Percentiles rank a stretch among this genome's conserved stretches.
Evolutionary conservation across 2,797 vertebrate genomes (phyloP).

Genomic region (Hoplostethus atlanticus): DNA sequence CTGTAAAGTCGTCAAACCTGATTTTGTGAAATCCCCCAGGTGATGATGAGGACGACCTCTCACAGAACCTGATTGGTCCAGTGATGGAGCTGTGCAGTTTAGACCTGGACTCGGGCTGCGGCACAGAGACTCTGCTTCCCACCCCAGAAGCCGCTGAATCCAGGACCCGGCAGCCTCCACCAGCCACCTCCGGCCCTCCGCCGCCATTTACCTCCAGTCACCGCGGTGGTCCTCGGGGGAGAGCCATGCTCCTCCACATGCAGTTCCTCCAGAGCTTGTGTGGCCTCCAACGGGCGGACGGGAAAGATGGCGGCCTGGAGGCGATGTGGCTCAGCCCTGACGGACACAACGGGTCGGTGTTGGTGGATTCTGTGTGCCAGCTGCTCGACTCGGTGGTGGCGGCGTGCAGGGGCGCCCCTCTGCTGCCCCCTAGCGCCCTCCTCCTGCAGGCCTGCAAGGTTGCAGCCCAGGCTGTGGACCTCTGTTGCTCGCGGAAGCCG

Average conservation of each 20-base stretch:
- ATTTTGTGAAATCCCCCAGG: slow-evolving; percentile 46
- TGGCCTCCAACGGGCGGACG: slow-evolving; percentile 77
- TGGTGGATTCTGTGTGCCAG: slow-evolving; percentile 84
- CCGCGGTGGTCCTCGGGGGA: slow-evolving; percentile 19
- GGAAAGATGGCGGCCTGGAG: slow-evolving; percentile 51
- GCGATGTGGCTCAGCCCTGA: slow-evolving; percentile 73
- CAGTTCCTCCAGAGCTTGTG: slow-evolving; percentile 89
- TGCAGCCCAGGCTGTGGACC: slow-evolving; percentile 53
- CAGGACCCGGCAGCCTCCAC: background rate
- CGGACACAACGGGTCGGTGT: slow-evolving; percentile 65
- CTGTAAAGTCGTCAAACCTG: background rate
- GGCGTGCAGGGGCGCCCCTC: slow-evolving; percentile 77
- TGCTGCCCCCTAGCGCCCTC: slow-evolving; percentile 23
- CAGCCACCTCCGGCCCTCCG: background rate
- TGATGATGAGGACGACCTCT: slow-evolving; percentile 10
- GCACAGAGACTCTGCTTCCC: slow-evolving; percentile 61
- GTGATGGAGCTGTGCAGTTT: slow-evolving; percentile 51
- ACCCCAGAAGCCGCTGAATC: background rate
- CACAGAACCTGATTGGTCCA: slow-evolving; percentile 71
- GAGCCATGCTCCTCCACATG: slow-evolving; percentile 72
- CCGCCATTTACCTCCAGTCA: background rate
- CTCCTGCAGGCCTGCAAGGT: slow-evolving; percentile 65
- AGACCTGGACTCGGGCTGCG: slow-evolving; percentile 83
- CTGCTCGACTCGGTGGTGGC: slow-evolving; percentile 86
- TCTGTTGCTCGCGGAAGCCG: slow-evolving; percentile 38